Percentiles rank a stretch among this genome's conserved stretches.
Conservation (phyloP, 2,888 invertebrate species). For the Drosophila subsilvestris region DNA sequence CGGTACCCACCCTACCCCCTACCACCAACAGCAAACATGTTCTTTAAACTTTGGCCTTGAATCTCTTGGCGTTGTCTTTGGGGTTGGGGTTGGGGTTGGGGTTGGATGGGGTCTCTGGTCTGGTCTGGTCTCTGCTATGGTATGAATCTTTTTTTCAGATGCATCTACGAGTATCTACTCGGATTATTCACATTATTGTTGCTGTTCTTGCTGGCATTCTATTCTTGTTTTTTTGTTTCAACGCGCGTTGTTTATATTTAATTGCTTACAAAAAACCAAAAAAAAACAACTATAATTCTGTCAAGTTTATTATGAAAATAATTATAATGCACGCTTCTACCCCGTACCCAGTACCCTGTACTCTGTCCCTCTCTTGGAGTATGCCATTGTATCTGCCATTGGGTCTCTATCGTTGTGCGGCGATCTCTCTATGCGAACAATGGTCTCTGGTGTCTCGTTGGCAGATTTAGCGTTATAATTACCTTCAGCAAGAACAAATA, state of each 20-base stretch:
- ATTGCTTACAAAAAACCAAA: constrained; percentile 55
- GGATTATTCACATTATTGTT: constrained; percentile 74
- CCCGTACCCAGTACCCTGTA: background rate
- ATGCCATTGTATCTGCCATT: constrained; percentile 58
- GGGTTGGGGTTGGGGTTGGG: constrained; percentile 51
- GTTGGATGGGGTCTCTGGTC: constrained; percentile 56
- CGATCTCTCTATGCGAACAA: constrained; percentile 71
- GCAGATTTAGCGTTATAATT: constrained; percentile 77
- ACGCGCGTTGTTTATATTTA: constrained; percentile 71
- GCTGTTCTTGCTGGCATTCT: constrained; percentile 30
- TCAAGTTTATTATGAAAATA: constrained; percentile 81
- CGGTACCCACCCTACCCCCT: background rate
- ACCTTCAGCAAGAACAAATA: constrained; percentile 59
- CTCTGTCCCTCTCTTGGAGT: constrained; percentile 13
- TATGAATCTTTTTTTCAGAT: constrained; percentile 44
- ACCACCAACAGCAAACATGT: constrained; percentile 56
- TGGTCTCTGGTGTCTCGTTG: constrained; percentile 62
- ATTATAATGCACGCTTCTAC: constrained; percentile 73
- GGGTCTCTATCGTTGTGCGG: constrained; percentile 77
- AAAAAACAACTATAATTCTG: constrained; percentile 77
- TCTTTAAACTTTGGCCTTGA: constrained; percentile 79
- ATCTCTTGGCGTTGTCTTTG: constrained; percentile 51
- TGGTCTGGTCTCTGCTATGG: constrained; percentile 28
- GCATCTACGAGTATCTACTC: constrained; percentile 40
- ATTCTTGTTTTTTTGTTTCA: constrained; percentile 46